Base-by-base conservation (phyloP, 2,113 vertebrate species). In the Copsychus sechellarum region DNA sequence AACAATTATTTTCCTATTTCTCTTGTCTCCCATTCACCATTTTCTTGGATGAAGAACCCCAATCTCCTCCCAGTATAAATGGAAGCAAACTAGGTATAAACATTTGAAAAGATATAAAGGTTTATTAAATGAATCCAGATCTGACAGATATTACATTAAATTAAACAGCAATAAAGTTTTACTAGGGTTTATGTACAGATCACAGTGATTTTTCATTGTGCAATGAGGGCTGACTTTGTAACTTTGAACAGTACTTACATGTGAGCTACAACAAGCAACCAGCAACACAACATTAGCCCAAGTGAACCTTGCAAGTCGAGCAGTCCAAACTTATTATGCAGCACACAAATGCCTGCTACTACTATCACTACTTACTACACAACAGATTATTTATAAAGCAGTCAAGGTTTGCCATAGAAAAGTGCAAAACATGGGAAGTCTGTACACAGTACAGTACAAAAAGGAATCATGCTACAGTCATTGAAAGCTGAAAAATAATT, bases 151-250 rank as follows among this genome's bases (percentile, higher is more conserved):
- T 88, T 86, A 95, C 88, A 98, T 97, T 97, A 97, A 97, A 97
- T 97, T 97, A 97, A 97, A 97, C 91, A 95, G 93, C 96, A 96
- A 93, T 95, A 92, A 79, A 92, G 93, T 95, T 92, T 95, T 93
- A 95, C 92, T 91, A 88, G 81, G 70, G 84, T 94, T 96, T 97
- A 97, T 97, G 64, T 95, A 98, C 96, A 97, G 71, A 97, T 98
- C 97, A 98, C 98, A 98, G 98, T 98, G 98, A 97, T 98, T 97
- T 97, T 97, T 96, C 93, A 91, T 96, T 97, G 98, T 98, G 97
- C 97, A 98, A 98, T 94, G 92, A 95, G 91, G 92, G 94, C 66
- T 78, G 93, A 94, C 65, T 92, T 90, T 88, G 91, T 91, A 90
- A 66, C 78, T 95, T 95, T 87, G 82, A 92, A 97, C 86, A 96